These are phyloP conservation scores for Boulengeromyrus knoepffleri DNA, from an alignment of 2,113 vertebrate species.

Conservation along the genomic window DNA sequence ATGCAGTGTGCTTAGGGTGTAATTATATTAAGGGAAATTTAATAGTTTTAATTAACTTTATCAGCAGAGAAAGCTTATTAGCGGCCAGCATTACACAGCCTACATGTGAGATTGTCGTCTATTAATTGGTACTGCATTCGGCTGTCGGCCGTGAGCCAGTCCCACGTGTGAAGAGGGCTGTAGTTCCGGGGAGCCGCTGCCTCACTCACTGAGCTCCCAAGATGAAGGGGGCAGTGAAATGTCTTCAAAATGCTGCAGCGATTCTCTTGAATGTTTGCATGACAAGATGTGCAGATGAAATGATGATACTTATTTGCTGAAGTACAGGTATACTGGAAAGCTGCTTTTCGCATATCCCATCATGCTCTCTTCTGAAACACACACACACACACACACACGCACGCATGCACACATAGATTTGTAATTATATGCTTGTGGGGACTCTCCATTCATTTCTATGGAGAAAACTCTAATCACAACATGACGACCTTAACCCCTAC, in stretches of 20 bases:
- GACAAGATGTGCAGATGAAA: background rate
- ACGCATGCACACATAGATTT: no score
- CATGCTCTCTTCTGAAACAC: background rate
- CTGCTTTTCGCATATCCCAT: background rate
- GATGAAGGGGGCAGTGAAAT: background rate
- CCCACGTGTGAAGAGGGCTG: background rate
- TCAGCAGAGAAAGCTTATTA: background rate
- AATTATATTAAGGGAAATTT: background rate
- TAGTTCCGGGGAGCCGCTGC: background rate
- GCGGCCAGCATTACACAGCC: background rate
- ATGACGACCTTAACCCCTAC: no score
- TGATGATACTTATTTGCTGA: background rate
- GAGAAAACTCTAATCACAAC: no score
- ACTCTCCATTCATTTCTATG: no score
- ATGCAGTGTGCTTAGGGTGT: background rate
- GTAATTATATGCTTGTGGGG: no score
- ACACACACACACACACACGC: background rate
- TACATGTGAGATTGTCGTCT: background rate
- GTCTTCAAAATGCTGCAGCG: background rate
- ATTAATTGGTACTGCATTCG: background rate
- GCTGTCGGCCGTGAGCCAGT: background rate
- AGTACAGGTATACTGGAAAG: background rate
- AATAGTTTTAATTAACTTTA: background rate
- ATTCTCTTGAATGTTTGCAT: background rate
- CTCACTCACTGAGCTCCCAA: background rate